Percentiles rank a stretch among this genome's conserved stretches.
These are phyloP conservation scores for Etheostoma perlongum DNA, from an alignment of 2,797 vertebrate species.

Conservation along the genomic window DNA sequence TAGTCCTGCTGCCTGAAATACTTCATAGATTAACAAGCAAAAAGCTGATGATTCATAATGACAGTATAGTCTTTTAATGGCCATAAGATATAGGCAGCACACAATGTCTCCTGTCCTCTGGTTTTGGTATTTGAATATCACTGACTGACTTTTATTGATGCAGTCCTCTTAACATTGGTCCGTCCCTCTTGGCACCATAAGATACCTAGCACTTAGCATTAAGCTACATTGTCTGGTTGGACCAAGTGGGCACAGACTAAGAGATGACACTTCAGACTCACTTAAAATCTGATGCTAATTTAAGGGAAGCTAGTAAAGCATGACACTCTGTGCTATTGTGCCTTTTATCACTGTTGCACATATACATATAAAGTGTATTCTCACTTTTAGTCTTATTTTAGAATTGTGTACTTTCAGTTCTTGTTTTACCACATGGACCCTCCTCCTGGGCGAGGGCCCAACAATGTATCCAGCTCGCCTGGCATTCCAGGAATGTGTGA, in stretches of 20 bases:
- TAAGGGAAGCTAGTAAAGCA: slow-evolving; percentile 78
- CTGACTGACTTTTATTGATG: slow-evolving; percentile 43
- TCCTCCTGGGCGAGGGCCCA: slow-evolving; percentile 31
- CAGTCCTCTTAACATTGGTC: slow-evolving; percentile 32
- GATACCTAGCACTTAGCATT: slow-evolving; percentile 34
- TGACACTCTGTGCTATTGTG: slow-evolving; percentile 85
- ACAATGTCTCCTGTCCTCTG: slow-evolving; percentile 28
- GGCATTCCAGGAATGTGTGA: slow-evolving; percentile 48
- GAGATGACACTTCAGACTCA: slow-evolving; percentile 40
- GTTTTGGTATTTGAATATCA: slow-evolving; percentile 25
- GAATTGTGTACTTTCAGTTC: slow-evolving; percentile 58
- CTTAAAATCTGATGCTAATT: slow-evolving; percentile 63
- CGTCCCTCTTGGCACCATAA: slow-evolving; percentile 28
- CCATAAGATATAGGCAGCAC: slow-evolving; percentile 24
- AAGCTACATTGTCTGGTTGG: slow-evolving; percentile 40
- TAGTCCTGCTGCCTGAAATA: slow-evolving; percentile 29
- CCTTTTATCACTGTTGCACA: slow-evolving; percentile 86
- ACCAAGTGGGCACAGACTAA: slow-evolving; percentile 50
- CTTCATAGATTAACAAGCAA: slow-evolving; percentile 15
- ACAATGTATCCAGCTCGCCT: slow-evolving; percentile 45
- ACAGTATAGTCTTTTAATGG: slow-evolving; percentile 29
- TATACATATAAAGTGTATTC: slow-evolving; percentile 66
- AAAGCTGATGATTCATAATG: slow-evolving; percentile 31
- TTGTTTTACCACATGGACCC: slow-evolving; percentile 35
- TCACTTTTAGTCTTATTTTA: slow-evolving; percentile 75